Base-by-base conservation (phyloP, 1,140 invertebrate genomes). In the Manduca sexta region DNA sequence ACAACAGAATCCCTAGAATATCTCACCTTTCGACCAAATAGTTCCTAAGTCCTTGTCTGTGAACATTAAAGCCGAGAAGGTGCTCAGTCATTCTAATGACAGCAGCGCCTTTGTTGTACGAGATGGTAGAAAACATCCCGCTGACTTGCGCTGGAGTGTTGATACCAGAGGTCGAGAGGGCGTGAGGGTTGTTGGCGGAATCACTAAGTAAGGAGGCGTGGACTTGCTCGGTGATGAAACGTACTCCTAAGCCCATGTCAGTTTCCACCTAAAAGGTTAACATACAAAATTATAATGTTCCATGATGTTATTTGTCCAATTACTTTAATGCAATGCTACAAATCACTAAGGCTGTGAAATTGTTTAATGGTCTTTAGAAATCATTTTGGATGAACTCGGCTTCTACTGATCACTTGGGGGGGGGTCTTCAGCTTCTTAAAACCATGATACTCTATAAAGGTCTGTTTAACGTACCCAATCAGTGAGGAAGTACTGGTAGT, bases 11-110 rank as follows among this genome's bases (percentile, higher is more conserved):
- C 13, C n/a, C n/a, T n/a, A 40, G 33, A 31, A 10, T 30, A 30
- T 57, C 69, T 74, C 86, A 90, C 89, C 86, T 67, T 21, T 78
- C 60, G 3, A 50, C 56, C 0, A 92, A 66, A 60, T 92, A 92
- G 8, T 78, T 60, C 14, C 74, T 76, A 26, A 94, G 67, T 3
- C 91, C 92, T 44, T 77, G 69, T 59, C 86, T 75, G 67, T 94
- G 93, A 1, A 88, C 86, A 0, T 86, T 72, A 21, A 86, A 75
- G 2, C 92, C 91, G n/a, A 95, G 82, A 26, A 92, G 88, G 62
- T 92, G 88, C 55, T 91, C 86, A 62, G 94, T 91, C 94, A 95
- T 95, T 50, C 93, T 86, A 12, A 95, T 90, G 10, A 96, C 72
- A 8, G 89, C 84, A 1, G 88, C 92, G 15, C 90, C 90, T 71